Base-by-base conservation (phyloP, 2,113 vertebrate genomes). In the Trochalopteron elliotii region DNA sequence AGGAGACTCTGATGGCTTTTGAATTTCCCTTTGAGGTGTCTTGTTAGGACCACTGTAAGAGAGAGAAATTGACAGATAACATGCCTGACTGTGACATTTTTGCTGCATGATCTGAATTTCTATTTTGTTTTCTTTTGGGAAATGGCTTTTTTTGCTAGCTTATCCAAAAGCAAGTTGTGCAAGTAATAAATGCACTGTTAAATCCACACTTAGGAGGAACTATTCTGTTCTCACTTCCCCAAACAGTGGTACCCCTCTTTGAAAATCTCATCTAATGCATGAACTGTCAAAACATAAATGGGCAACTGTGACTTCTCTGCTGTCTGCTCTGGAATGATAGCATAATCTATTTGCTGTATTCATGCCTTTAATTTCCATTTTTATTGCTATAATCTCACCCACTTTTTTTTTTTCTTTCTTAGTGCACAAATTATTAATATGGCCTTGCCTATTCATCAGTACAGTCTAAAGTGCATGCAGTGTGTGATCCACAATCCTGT, bases 351-450 rank as follows among this genome's bases (percentile, higher is more conserved):
- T 86, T 83, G 33, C 50, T 76, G 40, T 95, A 61, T 83, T 90
- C 85, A 74, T 79, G 68, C 47, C 85, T 92, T 90, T 94, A 72
- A 93, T 94, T 97, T 97, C 92, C 86, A 89, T 93, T 96, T 97
- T 93, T 90, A 96, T 93, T 92, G 79, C 93, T 90, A 56, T 77
- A 85, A 90, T 80, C 53, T 83, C 74, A 55, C 50, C 20, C 9
- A 17, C 63, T 52, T 89, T 86, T 88, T 70, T 90, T 72, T 70
- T 90, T 72, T 33, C 35, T 59, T 72, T 61, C 50, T 83, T 40
- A 47, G 60, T 59, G 45, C 79, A 92, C 75, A 71, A 92, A 88
- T 96, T 93, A 90, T 40, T 21, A 75, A 70, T 80, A 80, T 49
- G 33, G 67, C 47, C 55, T 80, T 1, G 5, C 68, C 50, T 80